Base-by-base conservation (phyloP, 2,888 invertebrate species). In the Lampropteryx suffumata region DNA sequence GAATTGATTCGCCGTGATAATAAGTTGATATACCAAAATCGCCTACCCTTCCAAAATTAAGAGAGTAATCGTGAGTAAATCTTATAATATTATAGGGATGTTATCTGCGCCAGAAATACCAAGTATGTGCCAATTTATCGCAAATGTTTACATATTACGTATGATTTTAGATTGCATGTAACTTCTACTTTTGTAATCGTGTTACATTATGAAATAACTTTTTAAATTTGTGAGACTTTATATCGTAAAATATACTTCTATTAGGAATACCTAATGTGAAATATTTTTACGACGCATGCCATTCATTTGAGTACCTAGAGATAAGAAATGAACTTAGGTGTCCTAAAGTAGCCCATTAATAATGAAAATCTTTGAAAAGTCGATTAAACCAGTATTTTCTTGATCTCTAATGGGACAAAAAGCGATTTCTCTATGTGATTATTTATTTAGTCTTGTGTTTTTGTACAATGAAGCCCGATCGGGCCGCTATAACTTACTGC, bases 401-500 rank as follows among this genome's bases (percentile, higher is more conserved):
- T 56, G 55, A 65, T 59, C 50, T 61, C 54, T 58, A 21, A 24
- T 44, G 48, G 52, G 44, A 28, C 13, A 27, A 17, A 43, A 29
- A 27, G 41, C 5, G 42, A 54, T 49, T 48, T 44, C 46, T 44
- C 58, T 62, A 51, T 26, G 47, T 34, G 30, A 33, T 13, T 45
- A 12, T 7, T 13, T 14, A 2, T 17, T 27, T 51, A 39, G 17
- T 34, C 37, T 21, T 36, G 29, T 30, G 4, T 32, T 39, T 33
- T 28, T 39, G 43, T 47, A 52, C 37, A 39, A 52, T 48, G 4
- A 27, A 32, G 29, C 24, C 34, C 30, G 3, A 17, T 30, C 14
- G 35, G 44, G 49, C 41, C 32, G 54, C 47, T 33, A 41, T 50
- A 47, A 52, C 43, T 50, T 32, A 50, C 56, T 69, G 67, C 59